A percentile compares a stretch with the other conserved stretches of the same genome.
phyloP scores from a whole-genome alignment of 1,140 invertebrate species.

The Euura saliciscinereae region DNA sequence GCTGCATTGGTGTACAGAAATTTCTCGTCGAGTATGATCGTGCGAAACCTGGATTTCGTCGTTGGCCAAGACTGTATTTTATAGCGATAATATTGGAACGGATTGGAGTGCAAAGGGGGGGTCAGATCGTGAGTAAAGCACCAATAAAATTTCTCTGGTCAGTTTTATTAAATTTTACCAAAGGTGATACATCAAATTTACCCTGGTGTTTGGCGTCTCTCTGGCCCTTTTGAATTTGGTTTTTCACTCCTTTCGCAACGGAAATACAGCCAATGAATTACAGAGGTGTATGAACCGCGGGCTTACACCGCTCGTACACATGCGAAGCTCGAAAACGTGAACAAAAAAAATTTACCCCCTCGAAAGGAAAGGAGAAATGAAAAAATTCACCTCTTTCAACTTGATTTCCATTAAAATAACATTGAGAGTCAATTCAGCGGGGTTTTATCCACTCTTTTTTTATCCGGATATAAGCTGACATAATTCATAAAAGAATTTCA shows the following conservation, averaged over 20 bases:
- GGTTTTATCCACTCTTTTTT: no score
- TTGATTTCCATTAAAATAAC: neutral
- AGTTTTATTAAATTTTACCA: neutral
- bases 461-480: no score
- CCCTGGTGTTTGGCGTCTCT: neutral
- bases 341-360: neutral
- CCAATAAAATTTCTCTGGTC: neutral
- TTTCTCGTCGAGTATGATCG: no score
- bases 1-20: no score
- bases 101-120: neutral
- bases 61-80: neutral
- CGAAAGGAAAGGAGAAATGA: neutral
- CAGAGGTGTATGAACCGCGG: neutral
- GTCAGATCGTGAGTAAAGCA: neutral
- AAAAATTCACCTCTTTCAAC: neutral
- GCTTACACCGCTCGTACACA: neutral
- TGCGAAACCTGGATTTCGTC: no score
- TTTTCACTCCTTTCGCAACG: neutral
- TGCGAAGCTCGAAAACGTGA: neutral
- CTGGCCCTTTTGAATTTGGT: neutral
- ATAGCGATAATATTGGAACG: constrained; percentile 3
- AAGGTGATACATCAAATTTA: constrained; percentile 5
- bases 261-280: neutral
- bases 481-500: no score
- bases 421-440: neutral